Base-by-base conservation (phyloP, 2,797 vertebrate genomes). In the Enteromius treurensis region DNA sequence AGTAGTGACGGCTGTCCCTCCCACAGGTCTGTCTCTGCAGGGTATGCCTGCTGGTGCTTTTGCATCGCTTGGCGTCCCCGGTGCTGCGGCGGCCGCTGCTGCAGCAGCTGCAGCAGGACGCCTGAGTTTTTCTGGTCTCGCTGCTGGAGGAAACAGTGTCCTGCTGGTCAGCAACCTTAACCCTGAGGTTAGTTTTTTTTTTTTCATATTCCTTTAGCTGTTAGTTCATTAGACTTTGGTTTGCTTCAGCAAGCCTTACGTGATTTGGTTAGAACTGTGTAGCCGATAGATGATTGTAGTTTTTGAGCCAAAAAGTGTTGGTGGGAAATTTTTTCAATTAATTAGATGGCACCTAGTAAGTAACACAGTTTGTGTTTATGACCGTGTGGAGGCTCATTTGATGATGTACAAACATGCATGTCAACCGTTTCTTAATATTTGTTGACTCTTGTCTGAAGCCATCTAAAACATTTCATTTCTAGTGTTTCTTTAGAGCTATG, bases 141-240 rank as follows among this genome's bases (percentile, higher is more conserved):
- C 93, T 3, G 81, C 87, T 17, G 95, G 94, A 1, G 96, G 96
- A 53, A 97, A 98, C 89, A 95, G 96, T 2, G 97, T 99, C 89
- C 92, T 99, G 88, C 91, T 99, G 92, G 96, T 98, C 95, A 98
- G 97, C 97, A 99, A 98, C 90, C 96, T 99, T 71, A 97, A 96
- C 90, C 94, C 97, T 1, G 97, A 99, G 97, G 97, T 99, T 95
- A 93, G 98, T 97, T 91, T 79, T 3, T 42, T 80, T 21, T 6
- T 45, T 1, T 60, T 55, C 26, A 55, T 23, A 26, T 65, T 58
- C 1, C 1, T 4, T 82, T 82, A 0, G 9, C 45, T 4, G 14
- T 58, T 55, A 81, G 23, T 62, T 62, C 4, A 2, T 65, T 42
- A 55, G 45, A 6, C 13, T 73, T 1, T 17, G 26, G 49, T 55